Evolutionary conservation across 2,113 vertebrate species (phyloP).

Genomic region (Anarhynchus alexandrinus): DNA sequence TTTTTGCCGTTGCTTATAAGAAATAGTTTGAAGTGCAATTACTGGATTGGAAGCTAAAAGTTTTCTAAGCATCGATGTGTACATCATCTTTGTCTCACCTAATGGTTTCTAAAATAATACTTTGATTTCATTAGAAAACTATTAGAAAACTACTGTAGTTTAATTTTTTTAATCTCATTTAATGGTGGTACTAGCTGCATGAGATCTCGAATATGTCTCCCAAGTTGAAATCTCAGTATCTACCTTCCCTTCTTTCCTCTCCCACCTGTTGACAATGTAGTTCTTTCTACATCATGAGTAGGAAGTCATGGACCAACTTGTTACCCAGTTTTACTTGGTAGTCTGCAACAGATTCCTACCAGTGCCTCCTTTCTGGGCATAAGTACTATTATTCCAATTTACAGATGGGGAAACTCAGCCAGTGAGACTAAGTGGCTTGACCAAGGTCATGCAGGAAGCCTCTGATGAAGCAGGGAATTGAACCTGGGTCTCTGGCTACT

Average conservation of each 20-base stretch:
- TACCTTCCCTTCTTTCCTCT: background rate
- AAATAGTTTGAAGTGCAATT: background rate
- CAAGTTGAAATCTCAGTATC: background rate
- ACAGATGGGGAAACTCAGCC: constrained; percentile 26
- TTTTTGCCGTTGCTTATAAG: background rate
- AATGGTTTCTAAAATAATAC: background rate
- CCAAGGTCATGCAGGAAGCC: constrained; percentile 21
- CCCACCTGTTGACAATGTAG: background rate
- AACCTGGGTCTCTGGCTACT: constrained; percentile 14
- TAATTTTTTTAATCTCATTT: background rate
- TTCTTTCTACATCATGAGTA: background rate
- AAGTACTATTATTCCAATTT: constrained; percentile 49
- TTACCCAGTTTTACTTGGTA: background rate
- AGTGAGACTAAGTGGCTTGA: constrained; percentile 16
- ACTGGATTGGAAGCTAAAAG: background rate
- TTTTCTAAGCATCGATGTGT: background rate
- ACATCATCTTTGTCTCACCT: background rate
- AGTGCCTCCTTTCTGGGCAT: background rate
- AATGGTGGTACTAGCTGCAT: background rate
- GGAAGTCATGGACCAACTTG: background rate
- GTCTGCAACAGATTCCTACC: background rate
- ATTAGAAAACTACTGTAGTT: background rate
- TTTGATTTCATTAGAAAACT: background rate
- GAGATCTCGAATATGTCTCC: background rate
- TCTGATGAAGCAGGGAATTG: constrained; percentile 32